phyloP scores from a whole-genome alignment of 2,888 invertebrate genomes.

The Shargacucullia verbasci region DNA sequence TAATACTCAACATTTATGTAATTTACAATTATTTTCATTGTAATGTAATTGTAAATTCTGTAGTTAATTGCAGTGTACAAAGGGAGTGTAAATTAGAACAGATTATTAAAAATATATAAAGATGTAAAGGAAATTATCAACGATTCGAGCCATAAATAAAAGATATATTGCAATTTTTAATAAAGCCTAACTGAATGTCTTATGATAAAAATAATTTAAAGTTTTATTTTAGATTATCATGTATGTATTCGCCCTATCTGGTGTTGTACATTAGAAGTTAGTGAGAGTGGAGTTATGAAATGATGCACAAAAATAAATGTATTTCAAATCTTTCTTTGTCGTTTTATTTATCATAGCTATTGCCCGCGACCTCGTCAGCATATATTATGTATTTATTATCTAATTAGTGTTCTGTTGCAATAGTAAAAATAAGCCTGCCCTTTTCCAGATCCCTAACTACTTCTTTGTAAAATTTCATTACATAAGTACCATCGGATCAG shows the following conservation, averaged over 20 bases:
- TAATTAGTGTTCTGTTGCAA: too few relatives aligned
- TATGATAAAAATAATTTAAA: slow-evolving; percentile 79
- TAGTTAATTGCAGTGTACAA: slow-evolving; percentile 64
- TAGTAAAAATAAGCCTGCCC: too few relatives aligned
- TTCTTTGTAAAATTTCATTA: too few relatives aligned
- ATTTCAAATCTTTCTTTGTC: slow-evolving; percentile 70
- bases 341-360: slow-evolving; percentile 47
- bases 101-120: slow-evolving; percentile 54
- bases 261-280: slow-evolving; percentile 82
- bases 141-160: slow-evolving; percentile 83
- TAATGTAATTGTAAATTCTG: slow-evolving; percentile 58
- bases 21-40: slow-evolving; percentile 53
- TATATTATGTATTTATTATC: too few relatives aligned
- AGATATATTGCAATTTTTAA: slow-evolving; percentile 67
- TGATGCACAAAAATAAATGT: slow-evolving; percentile 87
- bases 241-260: slow-evolving; percentile 76
- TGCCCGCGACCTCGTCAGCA: too few relatives aligned
- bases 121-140: slow-evolving; percentile 66
- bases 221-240: slow-evolving; percentile 72
- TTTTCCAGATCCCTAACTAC: too few relatives aligned
- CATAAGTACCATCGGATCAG: too few relatives aligned
- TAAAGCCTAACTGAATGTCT: slow-evolving; percentile 86
- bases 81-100: slow-evolving; percentile 63
- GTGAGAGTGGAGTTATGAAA: slow-evolving; percentile 78
- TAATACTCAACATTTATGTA: slow-evolving; percentile 55